phyloP scores from a whole-genome alignment of 92 coral and sea anemone species.

The Porites lobata region DNA sequence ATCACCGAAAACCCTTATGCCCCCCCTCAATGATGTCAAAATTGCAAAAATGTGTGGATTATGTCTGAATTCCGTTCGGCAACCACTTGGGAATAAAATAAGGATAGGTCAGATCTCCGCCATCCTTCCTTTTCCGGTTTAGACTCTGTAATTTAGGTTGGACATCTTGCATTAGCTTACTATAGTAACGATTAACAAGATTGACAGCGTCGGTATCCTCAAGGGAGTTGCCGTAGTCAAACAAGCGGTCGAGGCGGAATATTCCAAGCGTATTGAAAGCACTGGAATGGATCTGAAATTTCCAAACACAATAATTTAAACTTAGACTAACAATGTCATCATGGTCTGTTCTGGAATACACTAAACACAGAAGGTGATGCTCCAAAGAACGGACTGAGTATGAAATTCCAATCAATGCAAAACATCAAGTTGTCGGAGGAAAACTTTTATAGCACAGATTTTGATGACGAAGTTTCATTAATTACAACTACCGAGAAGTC shows the following conservation, averaged over 20 bases:
- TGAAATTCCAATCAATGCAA: too few relatives aligned
- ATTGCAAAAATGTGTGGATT: not conserved
- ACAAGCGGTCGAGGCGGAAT: slow-evolving; percentile 52
- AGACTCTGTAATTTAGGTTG: slow-evolving; percentile 26
- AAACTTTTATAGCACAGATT: too few relatives aligned
- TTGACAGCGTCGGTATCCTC: slow-evolving; percentile 38
- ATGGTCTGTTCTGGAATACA: not conserved
- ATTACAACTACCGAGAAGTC: too few relatives aligned
- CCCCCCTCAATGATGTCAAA: too few relatives aligned
- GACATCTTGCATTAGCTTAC: slow-evolving; percentile 13
- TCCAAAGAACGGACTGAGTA: too few relatives aligned
- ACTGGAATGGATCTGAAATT: slow-evolving; percentile 30
- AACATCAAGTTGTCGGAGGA: too few relatives aligned
- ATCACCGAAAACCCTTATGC: too few relatives aligned
- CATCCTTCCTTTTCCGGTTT: slow-evolving; percentile 24
- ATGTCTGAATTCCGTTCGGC: slow-evolving; percentile 57
- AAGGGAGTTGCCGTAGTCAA: slow-evolving; percentile 58
- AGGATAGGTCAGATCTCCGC: slow-evolving; percentile 60
- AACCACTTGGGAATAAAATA: slow-evolving; percentile 63
- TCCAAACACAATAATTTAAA: too few relatives aligned
- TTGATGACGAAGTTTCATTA: too few relatives aligned
- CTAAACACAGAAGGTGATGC: too few relatives aligned
- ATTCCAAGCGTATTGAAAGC: slow-evolving; percentile 43
- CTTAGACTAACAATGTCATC: not conserved
- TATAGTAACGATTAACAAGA: slow-evolving; percentile 44